Conservation (phyloP, 2,113 vertebrate genomes). For the Morone saxatilis region DNA sequence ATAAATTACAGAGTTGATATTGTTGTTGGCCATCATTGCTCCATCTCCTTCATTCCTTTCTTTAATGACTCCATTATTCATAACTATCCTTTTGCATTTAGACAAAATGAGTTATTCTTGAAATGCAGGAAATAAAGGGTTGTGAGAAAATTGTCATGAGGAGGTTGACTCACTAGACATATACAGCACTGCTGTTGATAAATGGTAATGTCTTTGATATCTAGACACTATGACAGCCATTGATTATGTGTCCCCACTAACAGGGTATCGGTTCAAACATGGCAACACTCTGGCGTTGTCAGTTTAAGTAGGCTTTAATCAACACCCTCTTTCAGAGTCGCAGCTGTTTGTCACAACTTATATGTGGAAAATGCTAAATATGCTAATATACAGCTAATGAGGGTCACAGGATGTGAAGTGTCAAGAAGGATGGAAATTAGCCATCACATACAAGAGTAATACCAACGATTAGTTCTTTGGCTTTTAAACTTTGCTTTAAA, state of each 20-base stretch:
- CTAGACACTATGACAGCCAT: slow-evolving; percentile 4
- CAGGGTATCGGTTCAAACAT: slow-evolving; percentile 37
- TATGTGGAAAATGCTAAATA: slow-evolving; percentile 12
- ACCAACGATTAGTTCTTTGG: too few relatives aligned
- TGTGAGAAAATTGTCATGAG: slow-evolving; percentile 4
- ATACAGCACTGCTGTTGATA: slow-evolving; percentile 1
- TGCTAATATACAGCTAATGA: too few relatives aligned
- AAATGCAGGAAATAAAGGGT: not conserved
- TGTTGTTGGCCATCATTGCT: not conserved
- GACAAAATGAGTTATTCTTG: not conserved
- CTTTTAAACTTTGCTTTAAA: too few relatives aligned
- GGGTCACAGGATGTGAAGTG: too few relatives aligned
- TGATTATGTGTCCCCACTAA: slow-evolving; percentile 44
- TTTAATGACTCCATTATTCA: slow-evolving; percentile 36
- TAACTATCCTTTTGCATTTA: slow-evolving; percentile 18
- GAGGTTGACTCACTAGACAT: not conserved
- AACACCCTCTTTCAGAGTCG: not conserved
- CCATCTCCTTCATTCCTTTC: not conserved
- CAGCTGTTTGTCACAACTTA: not conserved
- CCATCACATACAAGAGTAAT: too few relatives aligned
- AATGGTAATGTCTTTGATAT: slow-evolving; percentile 28
- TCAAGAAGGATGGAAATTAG: too few relatives aligned
- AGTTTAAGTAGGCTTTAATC: slow-evolving; percentile 34
- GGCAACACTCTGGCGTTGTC: not conserved
- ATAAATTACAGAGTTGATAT: not conserved